A percentile compares a stretch with the other conserved stretches of the same genome.
These are phyloP conservation scores for Cabera pusaria DNA, from an alignment of 2,888 invertebrate genomes.

Conservation along the genomic window DNA sequence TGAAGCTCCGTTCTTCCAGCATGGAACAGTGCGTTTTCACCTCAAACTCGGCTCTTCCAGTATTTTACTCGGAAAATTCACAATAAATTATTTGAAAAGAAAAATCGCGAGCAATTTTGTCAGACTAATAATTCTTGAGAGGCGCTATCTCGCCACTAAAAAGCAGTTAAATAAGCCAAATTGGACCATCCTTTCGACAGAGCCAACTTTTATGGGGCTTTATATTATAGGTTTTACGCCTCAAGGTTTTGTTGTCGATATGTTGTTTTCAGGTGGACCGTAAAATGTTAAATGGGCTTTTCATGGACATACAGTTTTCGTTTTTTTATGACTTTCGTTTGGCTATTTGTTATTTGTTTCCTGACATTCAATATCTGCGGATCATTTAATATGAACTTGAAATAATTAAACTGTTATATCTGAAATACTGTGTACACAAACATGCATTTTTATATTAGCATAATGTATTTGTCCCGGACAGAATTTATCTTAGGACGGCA, in stretches of 20 bases:
- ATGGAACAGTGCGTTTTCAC: no score
- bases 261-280: conserved; percentile 3
- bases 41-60: conserved; percentile 7
- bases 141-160: conserved; percentile 58
- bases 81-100: conserved; percentile 52
- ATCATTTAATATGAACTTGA: no score
- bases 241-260: conserved; percentile 43
- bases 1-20: no score
- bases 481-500: no score
- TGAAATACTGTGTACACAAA: no score
- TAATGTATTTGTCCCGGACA: no score
- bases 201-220: conserved; percentile 57
- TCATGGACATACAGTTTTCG: no score
- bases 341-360: no score
- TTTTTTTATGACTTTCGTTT: no score
- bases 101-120: conserved; percentile 63
- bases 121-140: conserved; percentile 64
- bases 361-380: no score
- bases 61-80: conserved; percentile 19
- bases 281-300: background rate
- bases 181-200: conserved; percentile 62
- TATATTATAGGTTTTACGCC: conserved; percentile 56
- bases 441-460: no score
- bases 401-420: no score
- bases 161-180: conserved; percentile 74